Evolutionary conservation across 1,140 invertebrate genomes (phyloP), one percentile per base, ranked within the genome.

Genomic region (Linepithema humile): DNA sequence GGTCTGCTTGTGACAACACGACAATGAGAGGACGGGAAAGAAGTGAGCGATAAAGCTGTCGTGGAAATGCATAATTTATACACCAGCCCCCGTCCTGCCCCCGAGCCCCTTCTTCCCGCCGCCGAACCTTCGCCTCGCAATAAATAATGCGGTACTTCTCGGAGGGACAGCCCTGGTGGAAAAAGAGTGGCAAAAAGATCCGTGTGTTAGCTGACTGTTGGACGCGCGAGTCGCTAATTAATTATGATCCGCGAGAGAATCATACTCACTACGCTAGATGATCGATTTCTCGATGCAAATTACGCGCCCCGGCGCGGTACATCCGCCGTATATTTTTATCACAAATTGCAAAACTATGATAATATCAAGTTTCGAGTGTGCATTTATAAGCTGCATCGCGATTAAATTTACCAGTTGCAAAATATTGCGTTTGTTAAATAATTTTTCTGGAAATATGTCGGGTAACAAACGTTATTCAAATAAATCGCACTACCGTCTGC

Each of bases 31-130:
- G 88, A 89, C 89, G 90, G 89, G 89, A 92, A 93, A 93, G 92
- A 92, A 92, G 90, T 90, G 88, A 92, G 86, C 88, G 92, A 89
- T 91, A 91, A 90, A 90, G 91, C 91, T 92, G 91, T 93, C 90
- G 87, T 89, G 87, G 88, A 93, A 91, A 92, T 92, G 90, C 90
- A 92, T 93, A 92, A 93, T 93, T 93, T 92, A 93, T 92, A 93
- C 89, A 91, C 89, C 88, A 88, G 53, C 84, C 84, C 78, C 73
- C 84, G 73, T 89, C 83, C 85, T 86, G 83, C 75, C 84, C 55
- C 55, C 64, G 78, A 6, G 82, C 57, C 74, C 80, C 29, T 78
- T 45, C 67, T 64, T 82, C 62, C 77, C 74, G 43, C 82, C 59
- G 78, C 77, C 84, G 85, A 90, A 77, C 89, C 83, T 90, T 90